A percentile compares a stretch with the other conserved stretches of the same genome.
These are phyloP conservation scores for Eupithecia dodoneata DNA, from an alignment of 2,888 invertebrate genomes.

Conservation along the genomic window DNA sequence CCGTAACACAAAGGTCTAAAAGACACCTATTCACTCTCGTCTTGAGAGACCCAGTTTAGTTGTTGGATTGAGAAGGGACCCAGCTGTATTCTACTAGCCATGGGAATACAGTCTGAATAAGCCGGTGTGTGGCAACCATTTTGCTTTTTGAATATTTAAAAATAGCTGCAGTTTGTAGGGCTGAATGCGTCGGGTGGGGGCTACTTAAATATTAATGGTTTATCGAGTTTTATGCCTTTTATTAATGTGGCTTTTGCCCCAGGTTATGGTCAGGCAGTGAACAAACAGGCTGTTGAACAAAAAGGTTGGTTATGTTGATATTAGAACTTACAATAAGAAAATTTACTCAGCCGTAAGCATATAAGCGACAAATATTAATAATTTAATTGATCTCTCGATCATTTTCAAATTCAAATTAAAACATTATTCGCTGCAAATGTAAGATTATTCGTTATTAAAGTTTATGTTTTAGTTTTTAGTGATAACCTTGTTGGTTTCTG, in stretches of 20 bases:
- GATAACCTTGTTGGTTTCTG: no score
- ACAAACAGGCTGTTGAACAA: background rate
- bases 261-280: background rate
- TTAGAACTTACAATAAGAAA: background rate
- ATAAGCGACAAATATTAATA: no score
- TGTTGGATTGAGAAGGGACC: background rate
- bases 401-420: no score
- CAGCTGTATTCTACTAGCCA: constrained; percentile 1
- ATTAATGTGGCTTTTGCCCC: constrained; percentile 4
- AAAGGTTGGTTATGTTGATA: background rate
- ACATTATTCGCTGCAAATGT: no score
- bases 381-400: no score
- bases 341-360: background rate
- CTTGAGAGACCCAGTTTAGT: no score
- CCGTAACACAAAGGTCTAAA: no score
- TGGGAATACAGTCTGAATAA: constrained; percentile 30
- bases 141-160: constrained; percentile 55
- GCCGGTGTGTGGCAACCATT: constrained; percentile 51
- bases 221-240: constrained; percentile 9
- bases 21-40: no score
- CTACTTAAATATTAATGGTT: constrained; percentile 28
- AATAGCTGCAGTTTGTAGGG: constrained; percentile 37
- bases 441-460: no score
- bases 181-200: constrained; percentile 26
- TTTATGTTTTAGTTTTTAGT: no score